Conservation (phyloP, 1,140 invertebrate species). For the Hirudo medicinalis region DNA sequence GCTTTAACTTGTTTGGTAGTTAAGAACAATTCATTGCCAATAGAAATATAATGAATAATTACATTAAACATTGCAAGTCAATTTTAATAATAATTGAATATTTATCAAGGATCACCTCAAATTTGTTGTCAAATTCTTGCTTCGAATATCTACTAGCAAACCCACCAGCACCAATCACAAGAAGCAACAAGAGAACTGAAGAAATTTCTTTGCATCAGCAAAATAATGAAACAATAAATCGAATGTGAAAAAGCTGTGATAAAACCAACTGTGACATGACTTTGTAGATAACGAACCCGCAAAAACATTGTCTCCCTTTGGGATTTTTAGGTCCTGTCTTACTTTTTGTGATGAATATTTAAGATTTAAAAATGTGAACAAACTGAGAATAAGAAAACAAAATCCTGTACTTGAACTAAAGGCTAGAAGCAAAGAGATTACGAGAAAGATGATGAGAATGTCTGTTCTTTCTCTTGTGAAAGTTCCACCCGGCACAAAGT, state of each 20-base stretch:
- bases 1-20: not conserved
- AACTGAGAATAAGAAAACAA: conserved; percentile 25
- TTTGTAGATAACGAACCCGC: not conserved
- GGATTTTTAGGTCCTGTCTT: conserved; percentile 22
- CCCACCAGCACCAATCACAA: conserved; percentile 27
- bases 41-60: not conserved
- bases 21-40: not conserved
- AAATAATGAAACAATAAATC: not conserved
- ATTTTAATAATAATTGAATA: not conserved
- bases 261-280: not conserved
- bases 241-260: not conserved
- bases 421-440: conserved; percentile 28
- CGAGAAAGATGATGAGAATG: conserved; percentile 32
- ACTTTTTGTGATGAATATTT: conserved; percentile 23
- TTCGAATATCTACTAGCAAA: conserved; percentile 26
- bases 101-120: conserved; percentile 18
- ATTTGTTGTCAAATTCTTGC: conserved; percentile 22
- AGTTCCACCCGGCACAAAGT: conserved; percentile 41
- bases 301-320: not conserved
- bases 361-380: conserved; percentile 23
- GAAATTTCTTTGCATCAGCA: not conserved
- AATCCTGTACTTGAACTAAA: conserved; percentile 30
- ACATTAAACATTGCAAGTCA: not conserved
- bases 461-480: conserved; percentile 40
- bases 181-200: conserved; percentile 27